Evolutionary conservation across 2,888 invertebrate species (phyloP).

Genomic region (Leptogaster cylindrica): DNA sequence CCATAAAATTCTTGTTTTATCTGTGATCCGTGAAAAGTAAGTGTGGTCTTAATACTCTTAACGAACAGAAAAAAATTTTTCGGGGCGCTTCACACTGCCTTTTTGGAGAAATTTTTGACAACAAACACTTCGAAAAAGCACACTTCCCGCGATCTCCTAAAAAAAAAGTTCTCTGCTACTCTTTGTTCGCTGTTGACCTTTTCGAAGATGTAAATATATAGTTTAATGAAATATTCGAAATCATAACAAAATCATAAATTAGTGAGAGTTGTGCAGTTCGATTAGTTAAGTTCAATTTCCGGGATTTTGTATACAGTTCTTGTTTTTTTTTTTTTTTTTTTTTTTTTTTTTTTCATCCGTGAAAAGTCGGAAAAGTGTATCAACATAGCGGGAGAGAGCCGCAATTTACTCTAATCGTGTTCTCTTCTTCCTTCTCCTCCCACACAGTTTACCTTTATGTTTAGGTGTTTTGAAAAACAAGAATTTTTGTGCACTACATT

Average conservation of each 20-base stretch:
- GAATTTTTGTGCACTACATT: not conserved
- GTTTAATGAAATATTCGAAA: too few relatives aligned
- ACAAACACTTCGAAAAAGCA: too few relatives aligned
- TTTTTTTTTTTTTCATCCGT: too few relatives aligned
- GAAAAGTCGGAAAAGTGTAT: not conserved
- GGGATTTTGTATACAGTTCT: too few relatives aligned
- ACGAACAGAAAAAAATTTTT: conserved; percentile 25
- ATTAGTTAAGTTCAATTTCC: conserved; percentile 1
- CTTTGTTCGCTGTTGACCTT: not conserved
- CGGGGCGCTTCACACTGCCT: too few relatives aligned
- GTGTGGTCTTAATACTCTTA: not conserved
- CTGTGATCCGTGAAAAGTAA: not conserved
- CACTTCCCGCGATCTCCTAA: conserved; percentile 5
- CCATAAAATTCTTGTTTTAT: conserved; percentile 2
- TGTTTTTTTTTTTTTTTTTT: too few relatives aligned
- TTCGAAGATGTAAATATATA: not conserved
- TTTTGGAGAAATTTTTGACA: conserved; percentile 38
- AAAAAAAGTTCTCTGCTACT: too few relatives aligned
- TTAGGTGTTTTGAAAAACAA: not conserved
- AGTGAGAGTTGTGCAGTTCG: conserved; percentile 6
- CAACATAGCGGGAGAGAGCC: not conserved
- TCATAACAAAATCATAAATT: conserved; percentile 5
- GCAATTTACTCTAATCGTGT: not conserved
- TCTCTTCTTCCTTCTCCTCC: not conserved
- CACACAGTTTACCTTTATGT: conserved; percentile 7